Evolutionary conservation across 2,113 vertebrate genomes (phyloP), one percentile per base, ranked within the genome.

Genomic region (Irena cyanogastra): DNA sequence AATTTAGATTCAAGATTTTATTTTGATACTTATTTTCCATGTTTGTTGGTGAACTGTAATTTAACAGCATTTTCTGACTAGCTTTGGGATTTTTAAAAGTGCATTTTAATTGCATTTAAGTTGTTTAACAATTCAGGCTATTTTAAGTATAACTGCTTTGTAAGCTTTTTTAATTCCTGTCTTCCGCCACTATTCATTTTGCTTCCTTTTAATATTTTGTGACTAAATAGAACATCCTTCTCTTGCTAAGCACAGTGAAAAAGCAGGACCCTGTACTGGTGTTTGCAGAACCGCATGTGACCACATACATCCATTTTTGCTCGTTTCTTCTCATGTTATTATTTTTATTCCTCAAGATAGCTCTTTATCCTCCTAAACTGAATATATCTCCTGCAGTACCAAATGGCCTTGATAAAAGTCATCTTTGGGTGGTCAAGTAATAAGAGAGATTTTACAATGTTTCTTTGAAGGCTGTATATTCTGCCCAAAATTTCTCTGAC

Each of bases 281-380:
- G 6, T 52, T 63, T 93, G 64, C 56, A 80, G 35, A 65, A 87
- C 60, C 2, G 1, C 47, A 65, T 13, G 92, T 97, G 93, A 94
- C 92, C 92, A 93, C 64, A 39, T 82, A 35, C 72, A 68, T 74
- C 39, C 49, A 78, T 71, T 56, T 76, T 76, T 70, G 44, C 47
- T 54, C 37, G 59, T 83, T 97, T 82, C 69, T 83, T 78, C 53
- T 71, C 56, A 30, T 17, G 13, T 47, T 85, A 82, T 96, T 95
- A 95, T 69, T 97, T 97, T 97, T 96, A 94, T 94, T 97, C 54
- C 79, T 96, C 39, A 74, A 84, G 66, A 87, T 70, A 96, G 44
- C 53, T 87, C 44, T 94, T 96, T 90, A 82, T 79, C 56, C 31
- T 33, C 57, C 83, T 69, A 87, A 91, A 74, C 9, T 87, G 44